phyloP scores from a whole-genome alignment of 2,797 vertebrate species.

The Bufotes viridis region DNA sequence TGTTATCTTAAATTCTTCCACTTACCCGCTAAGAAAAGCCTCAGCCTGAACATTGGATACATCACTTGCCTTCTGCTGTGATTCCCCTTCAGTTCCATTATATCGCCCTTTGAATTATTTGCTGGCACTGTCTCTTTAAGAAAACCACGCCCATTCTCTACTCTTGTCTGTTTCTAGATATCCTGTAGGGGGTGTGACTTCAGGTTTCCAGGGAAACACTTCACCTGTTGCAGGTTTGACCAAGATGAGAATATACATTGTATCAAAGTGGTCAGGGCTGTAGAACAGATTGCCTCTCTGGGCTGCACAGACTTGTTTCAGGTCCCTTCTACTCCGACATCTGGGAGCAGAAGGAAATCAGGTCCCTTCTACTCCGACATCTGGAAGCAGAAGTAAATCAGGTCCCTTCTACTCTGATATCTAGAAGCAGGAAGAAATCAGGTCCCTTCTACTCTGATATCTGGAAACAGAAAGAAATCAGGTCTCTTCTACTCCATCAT shows the following conservation, averaged over 20 bases:
- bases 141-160: not conserved
- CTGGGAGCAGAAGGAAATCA: too few species aligned
- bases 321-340: not conserved
- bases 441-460: too few species aligned
- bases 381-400: too few species aligned
- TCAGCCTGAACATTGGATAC: too few species aligned
- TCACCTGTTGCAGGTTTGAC: not conserved
- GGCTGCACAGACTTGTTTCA: not conserved
- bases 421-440: too few species aligned
- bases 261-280: not conserved
- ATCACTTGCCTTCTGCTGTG: too few species aligned
- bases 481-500: too few species aligned
- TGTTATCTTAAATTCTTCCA: not conserved
- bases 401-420: too few species aligned
- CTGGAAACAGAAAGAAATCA: too few species aligned
- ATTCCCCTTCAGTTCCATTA: too few species aligned
- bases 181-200: too few species aligned
- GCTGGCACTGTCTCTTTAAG: not conserved
- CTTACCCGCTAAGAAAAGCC: not conserved
- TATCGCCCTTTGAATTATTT: not conserved
- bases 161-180: not conserved
- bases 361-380: too few species aligned
- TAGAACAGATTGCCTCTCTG: not conserved
- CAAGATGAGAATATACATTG: not conserved
- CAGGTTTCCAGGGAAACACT: not conserved